These are phyloP conservation scores for Liasis olivaceus DNA, from an alignment of 2,797 vertebrate species.

Conservation along the genomic window DNA sequence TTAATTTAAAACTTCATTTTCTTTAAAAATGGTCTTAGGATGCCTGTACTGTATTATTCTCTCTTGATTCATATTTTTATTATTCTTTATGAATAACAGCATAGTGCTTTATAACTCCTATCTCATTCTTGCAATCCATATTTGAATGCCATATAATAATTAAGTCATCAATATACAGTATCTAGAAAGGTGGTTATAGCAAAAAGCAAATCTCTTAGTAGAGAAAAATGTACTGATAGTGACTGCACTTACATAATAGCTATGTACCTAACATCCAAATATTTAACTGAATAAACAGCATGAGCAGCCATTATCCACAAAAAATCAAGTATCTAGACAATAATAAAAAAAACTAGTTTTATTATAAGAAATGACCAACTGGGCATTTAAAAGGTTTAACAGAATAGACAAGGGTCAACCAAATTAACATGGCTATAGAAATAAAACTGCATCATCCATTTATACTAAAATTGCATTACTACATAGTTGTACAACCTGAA, in stretches of 20 bases:
- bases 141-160: background rate
- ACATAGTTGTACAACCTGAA: background rate
- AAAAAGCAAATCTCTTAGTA: background rate
- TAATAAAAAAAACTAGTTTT: no score
- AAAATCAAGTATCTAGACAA: no score
- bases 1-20: background rate
- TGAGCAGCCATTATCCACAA: no score
- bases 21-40: background rate
- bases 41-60: background rate
- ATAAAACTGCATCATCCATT: background rate
- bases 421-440: background rate
- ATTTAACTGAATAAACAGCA: no score
- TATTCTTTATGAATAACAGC: background rate
- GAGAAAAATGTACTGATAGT: no score
- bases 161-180: no score
- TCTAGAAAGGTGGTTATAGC: no score
- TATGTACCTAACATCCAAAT: no score
- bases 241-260: no score
- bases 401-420: background rate
- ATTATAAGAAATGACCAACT: no score
- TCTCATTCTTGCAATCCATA: background rate
- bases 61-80: background rate
- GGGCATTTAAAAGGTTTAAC: no score
- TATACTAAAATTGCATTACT: background rate
- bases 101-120: background rate